Evolutionary conservation across 2,888 invertebrate genomes (phyloP).

Genomic region (Latrodectus hesperus): DNA sequence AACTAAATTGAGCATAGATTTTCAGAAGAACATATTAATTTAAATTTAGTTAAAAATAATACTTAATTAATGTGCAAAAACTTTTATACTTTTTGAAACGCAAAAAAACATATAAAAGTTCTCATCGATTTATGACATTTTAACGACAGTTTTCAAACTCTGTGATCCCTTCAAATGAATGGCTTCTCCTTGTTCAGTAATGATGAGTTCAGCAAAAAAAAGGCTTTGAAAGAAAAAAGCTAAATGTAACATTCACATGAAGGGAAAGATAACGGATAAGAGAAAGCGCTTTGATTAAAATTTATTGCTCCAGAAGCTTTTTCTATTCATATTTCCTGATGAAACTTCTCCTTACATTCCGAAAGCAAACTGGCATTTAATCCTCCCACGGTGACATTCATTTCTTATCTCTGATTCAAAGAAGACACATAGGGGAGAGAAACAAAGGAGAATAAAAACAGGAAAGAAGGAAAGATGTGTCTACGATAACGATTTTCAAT

Average conservation of each 20-base stretch:
- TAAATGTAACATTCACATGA: background rate
- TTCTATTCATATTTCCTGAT: background rate
- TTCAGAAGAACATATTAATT: background rate
- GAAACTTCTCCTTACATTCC: background rate
- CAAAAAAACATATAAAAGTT: no score
- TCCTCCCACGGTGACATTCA: background rate
- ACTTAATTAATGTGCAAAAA: no score
- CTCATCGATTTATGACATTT: no score
- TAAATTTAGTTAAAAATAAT: no score
- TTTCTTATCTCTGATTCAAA: constrained; percentile 5
- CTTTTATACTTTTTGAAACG: no score
- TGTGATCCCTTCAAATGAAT: background rate
- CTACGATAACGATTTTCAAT: constrained; percentile 59
- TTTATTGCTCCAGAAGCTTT: background rate
- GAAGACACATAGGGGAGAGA: background rate
- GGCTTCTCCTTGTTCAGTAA: background rate
- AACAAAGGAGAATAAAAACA: constrained; percentile 10
- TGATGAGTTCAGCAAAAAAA: background rate
- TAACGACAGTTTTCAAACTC: no score
- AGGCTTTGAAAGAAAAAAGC: background rate
- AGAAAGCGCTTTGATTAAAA: background rate
- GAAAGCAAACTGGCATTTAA: background rate
- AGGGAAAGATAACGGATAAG: background rate
- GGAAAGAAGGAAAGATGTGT: constrained; percentile 18
- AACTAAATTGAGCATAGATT: background rate